These are phyloP conservation scores for Neodon shergylaensis DNA, from an alignment of 2,113 vertebrate species.

Conservation along the genomic window DNA sequence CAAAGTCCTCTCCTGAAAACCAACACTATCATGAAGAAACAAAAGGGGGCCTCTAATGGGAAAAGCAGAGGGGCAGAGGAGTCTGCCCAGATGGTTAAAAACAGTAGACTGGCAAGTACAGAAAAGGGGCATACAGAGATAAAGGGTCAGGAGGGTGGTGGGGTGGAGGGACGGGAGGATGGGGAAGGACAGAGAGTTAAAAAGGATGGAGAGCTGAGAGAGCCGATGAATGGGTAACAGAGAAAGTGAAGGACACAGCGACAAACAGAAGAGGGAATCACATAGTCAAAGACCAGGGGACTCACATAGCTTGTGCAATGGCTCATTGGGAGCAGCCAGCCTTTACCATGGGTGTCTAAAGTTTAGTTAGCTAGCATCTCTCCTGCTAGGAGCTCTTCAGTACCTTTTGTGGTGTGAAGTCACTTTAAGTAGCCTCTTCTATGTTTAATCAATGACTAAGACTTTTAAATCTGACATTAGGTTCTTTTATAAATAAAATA, in stretches of 20 bases:
- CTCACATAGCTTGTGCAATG: background rate
- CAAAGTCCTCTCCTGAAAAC: background rate
- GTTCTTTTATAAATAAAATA: background rate
- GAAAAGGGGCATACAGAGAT: background rate
- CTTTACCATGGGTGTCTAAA: background rate
- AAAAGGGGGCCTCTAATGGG: background rate
- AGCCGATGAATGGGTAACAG: background rate
- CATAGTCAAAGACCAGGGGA: background rate
- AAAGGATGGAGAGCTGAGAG: background rate
- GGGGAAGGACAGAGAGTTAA: background rate
- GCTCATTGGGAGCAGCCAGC: background rate
- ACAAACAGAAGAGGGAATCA: background rate
- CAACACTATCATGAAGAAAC: background rate
- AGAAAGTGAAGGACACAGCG: background rate
- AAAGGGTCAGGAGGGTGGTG: background rate
- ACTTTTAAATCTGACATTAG: background rate
- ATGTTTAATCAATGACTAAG: background rate
- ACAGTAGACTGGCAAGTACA: background rate
- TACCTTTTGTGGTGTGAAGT: background rate
- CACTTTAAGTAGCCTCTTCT: background rate
- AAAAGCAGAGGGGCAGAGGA: background rate
- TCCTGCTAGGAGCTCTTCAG: background rate
- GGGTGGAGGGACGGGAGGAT: background rate
- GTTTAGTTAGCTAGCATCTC: background rate
- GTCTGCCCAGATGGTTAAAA: background rate